Evolutionary conservation across 2,888 invertebrate genomes (phyloP).

Genomic region (Ormyrus pomaceus): DNA sequence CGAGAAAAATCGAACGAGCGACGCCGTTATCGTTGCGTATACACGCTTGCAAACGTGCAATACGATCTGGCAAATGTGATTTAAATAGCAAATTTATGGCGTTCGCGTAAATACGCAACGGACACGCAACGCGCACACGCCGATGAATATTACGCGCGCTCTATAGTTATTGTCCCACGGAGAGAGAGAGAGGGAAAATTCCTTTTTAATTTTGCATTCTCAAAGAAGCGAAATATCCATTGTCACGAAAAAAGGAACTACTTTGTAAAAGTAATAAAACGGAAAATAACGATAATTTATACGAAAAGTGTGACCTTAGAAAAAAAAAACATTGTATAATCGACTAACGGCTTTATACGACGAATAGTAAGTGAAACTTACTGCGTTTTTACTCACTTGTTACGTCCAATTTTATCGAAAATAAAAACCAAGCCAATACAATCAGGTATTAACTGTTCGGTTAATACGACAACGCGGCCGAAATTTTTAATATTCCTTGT

Average conservation of each 20-base stretch:
- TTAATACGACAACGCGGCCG: no score
- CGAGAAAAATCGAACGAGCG: no score
- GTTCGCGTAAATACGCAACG: slow-evolving; percentile 7
- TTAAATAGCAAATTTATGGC: background rate
- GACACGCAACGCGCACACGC: background rate
- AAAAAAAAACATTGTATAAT: slow-evolving; percentile 23
- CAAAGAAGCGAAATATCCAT: background rate
- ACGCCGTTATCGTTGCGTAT: background rate
- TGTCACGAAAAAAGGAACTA: background rate
- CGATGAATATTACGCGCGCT: background rate
- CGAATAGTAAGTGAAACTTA: slow-evolving; percentile 39
- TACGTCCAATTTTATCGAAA: slow-evolving; percentile 38
- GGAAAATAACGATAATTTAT: background rate
- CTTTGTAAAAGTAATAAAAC: slow-evolving; percentile 12
- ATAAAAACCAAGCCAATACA: slow-evolving; percentile 27
- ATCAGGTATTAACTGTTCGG: slow-evolving; percentile 28
- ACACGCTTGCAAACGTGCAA: background rate
- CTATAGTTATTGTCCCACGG: background rate
- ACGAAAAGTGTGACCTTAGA: slow-evolving; percentile 22
- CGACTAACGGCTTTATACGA: slow-evolving; percentile 20
- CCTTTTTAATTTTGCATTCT: slow-evolving; percentile 1
- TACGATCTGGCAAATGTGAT: background rate
- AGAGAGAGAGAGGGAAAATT: background rate
- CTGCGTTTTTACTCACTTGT: slow-evolving; percentile 27
- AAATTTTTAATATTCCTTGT: no score